Conservation (phyloP, 1,140 invertebrate species). For the Xylocopa sonorina region DNA sequence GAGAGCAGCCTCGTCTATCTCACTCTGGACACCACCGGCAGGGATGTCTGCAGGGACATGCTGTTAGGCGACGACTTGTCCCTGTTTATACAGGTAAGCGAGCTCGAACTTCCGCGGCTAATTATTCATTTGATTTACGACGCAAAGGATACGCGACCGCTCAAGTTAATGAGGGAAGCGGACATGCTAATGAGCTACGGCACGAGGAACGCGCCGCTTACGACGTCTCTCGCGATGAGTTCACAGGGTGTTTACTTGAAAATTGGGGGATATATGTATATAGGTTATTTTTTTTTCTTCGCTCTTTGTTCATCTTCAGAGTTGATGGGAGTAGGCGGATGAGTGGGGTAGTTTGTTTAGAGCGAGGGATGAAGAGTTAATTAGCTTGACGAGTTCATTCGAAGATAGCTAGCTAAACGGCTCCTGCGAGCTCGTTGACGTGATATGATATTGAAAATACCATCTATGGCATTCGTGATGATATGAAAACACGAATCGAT, state of each 20-base stretch:
- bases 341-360: neutral
- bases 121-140: constrained; percentile 60
- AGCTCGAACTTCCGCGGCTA: constrained; percentile 50
- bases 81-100: constrained; percentile 84
- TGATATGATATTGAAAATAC: too few relatives aligned
- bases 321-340: neutral
- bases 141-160: neutral
- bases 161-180: constrained; percentile 10
- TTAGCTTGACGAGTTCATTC: neutral
- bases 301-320: neutral
- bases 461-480: too few relatives aligned
- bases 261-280: neutral
- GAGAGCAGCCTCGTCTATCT: constrained; percentile 84
- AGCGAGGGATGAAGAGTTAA: neutral
- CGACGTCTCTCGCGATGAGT: neutral
- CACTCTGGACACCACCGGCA: constrained; percentile 83
- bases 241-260: neutral
- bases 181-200: constrained; percentile 10
- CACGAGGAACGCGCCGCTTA: too few relatives aligned
- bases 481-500: too few relatives aligned
- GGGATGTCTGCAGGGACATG: constrained; percentile 84
- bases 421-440: too few relatives aligned
- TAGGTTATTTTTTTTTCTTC: neutral
- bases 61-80: constrained; percentile 83
- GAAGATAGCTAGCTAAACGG: too few relatives aligned